Base-by-base conservation (phyloP, 1,140 invertebrate species). In the Drosophila funebris region DNA sequence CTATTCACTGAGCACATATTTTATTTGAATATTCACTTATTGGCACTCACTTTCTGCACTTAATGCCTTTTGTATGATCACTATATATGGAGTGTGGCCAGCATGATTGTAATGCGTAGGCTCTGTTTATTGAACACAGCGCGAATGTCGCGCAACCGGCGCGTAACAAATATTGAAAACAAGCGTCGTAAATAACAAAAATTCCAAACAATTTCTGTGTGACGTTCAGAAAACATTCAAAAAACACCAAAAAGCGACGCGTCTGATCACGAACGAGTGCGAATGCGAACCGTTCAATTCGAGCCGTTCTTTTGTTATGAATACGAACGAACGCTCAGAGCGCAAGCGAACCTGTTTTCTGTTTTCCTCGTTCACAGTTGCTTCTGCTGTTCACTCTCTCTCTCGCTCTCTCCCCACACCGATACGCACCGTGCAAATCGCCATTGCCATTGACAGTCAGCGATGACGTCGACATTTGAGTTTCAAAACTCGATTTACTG, bases 271-370 rank as follows among this genome's bases (percentile, higher is more conserved):
- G 64, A 48, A 48, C 44, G 44, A 48, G 44, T 48, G 84, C 82
- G 78, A 84, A 58, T 66, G 73, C 78, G 82, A 87, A 88, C 84
- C 80, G 82, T 91, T 80, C 82, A 70, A 91, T 92, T 87, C 90
- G 77, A 90, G 88, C 73, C 81, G 77, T 90, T 90, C 80, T 91
- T 90, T 91, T 91, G 90, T 91, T 91, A 78, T 91, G 76, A 84
- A 67, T 74, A 56, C 57, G 48, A 66, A 24, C 57, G 78, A 78
- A 33, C 71, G 71, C 77, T 80, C 64, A 56, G 62, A 72, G 58
- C 64, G 74, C 79, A 57, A 87, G 67, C 90, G 90, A 90, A 91
- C 90, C 90, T 91, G 83, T 88, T 88, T 76, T 60, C 90, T 90
- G 83, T 88, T 88, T 76, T 46, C 62, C 66, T 64, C 72, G 52